Evolutionary conservation across 2,797 vertebrate species (phyloP).

Genomic region (Rhinella marina): DNA sequence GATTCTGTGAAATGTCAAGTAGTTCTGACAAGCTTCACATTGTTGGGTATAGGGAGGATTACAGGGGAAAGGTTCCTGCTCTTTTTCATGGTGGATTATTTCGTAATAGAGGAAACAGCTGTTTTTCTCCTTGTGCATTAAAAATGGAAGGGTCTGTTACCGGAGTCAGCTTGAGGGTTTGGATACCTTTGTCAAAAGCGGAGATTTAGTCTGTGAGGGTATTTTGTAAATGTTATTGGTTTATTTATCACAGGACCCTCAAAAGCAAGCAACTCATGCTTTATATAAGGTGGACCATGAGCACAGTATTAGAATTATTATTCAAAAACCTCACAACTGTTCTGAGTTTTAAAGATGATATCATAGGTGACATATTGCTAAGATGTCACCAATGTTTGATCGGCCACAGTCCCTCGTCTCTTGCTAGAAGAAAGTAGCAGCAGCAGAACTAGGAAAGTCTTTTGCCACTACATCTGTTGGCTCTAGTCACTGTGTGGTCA

Average conservation of each 20-base stretch:
- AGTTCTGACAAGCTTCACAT: conserved; percentile 26
- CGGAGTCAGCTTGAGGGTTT: background rate
- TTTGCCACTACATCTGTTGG: background rate
- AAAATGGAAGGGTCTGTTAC: background rate
- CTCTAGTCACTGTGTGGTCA: background rate
- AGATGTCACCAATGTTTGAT: too few species aligned
- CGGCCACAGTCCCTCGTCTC: too few species aligned
- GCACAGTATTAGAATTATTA: too few species aligned
- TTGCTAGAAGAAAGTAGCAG: background rate
- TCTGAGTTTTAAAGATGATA: background rate
- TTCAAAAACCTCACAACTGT: too few species aligned
- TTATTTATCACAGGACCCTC: too few species aligned
- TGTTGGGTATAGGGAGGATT: conserved; percentile 5
- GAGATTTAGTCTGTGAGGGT: background rate
- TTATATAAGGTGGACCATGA: too few species aligned
- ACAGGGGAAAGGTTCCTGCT: background rate
- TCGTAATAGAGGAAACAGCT: conserved; percentile 23
- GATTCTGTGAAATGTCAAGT: conserved; percentile 27
- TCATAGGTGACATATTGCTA: background rate
- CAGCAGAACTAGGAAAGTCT: background rate
- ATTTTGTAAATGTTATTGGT: background rate
- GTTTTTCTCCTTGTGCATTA: background rate
- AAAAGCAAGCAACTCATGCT: too few species aligned
- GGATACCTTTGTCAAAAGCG: background rate
- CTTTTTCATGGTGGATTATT: conserved; percentile 30